Percentiles rank a stretch among this genome's conserved stretches.
These are phyloP conservation scores for Dermochelys coriacea DNA, from an alignment of 2,797 vertebrate genomes.

Conservation along the genomic window DNA sequence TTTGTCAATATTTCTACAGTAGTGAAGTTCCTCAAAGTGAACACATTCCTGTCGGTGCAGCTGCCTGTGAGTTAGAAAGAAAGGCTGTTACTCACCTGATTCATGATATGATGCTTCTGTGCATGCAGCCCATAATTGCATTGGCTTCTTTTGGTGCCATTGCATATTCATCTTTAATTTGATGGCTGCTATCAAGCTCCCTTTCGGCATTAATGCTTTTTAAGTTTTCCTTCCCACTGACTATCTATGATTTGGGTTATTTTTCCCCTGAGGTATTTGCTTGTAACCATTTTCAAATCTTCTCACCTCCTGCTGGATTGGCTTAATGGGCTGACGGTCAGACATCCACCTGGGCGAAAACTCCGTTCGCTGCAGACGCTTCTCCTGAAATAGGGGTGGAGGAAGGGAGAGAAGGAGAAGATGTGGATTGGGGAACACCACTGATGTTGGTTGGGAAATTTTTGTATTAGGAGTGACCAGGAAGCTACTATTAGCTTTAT, in stretches of 20 bases:
- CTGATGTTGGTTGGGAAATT: slow-evolving; percentile 51
- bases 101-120: slow-evolving; percentile 73
- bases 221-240: slow-evolving; percentile 65
- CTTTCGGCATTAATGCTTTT: slow-evolving; percentile 71
- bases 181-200: slow-evolving; percentile 72
- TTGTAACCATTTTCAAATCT: slow-evolving; percentile 61
- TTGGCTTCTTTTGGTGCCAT: neutral
- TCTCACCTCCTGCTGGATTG: slow-evolving; percentile 84
- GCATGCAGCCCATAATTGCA: slow-evolving; percentile 58
- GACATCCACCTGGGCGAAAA: slow-evolving; percentile 84
- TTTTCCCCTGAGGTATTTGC: slow-evolving; percentile 72
- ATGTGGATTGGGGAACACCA: slow-evolving; percentile 63
- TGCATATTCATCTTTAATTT: slow-evolving; percentile 52
- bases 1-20: slow-evolving; percentile 73
- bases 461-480: slow-evolving; percentile 54
- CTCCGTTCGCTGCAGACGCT: slow-evolving; percentile 88
- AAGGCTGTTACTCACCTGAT: slow-evolving; percentile 49
- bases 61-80: slow-evolving; percentile 9
- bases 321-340: slow-evolving; percentile 83
- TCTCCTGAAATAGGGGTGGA: slow-evolving; percentile 85
- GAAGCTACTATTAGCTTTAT: slow-evolving; percentile 67
- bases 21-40: slow-evolving; percentile 74
- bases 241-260: slow-evolving; percentile 70
- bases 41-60: slow-evolving; percentile 70
- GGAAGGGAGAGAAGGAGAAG: slow-evolving; percentile 72